These are phyloP conservation scores for Fulica atra DNA, from an alignment of 2,113 vertebrate genomes.

Conservation along the genomic window DNA sequence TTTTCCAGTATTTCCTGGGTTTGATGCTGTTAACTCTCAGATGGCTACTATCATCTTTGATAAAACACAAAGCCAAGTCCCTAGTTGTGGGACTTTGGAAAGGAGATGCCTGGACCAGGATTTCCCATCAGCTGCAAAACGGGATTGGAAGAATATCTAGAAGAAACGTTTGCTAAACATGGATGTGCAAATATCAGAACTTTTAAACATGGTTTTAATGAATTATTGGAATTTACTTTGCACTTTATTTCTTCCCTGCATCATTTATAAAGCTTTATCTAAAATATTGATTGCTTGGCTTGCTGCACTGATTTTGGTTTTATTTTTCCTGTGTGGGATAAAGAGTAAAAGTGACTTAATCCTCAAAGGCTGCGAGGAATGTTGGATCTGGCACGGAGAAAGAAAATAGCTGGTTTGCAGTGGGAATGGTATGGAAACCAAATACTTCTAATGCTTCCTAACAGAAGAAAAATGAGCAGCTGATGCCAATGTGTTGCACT, in stretches of 20 bases:
- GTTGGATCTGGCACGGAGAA: conserved; percentile 50
- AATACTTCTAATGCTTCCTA: conserved; percentile 55
- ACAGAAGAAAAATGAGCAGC: conserved; percentile 36
- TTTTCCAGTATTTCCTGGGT: background rate
- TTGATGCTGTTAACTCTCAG: background rate
- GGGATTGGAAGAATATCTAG: background rate
- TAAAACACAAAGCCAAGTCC: background rate
- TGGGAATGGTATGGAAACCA: conserved; percentile 56
- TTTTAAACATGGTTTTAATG: background rate
- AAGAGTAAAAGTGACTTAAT: conserved; percentile 60
- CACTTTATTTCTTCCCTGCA: background rate
- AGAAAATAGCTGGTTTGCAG: conserved; percentile 51
- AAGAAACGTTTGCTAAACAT: background rate
- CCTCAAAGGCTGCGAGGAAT: conserved; percentile 40
- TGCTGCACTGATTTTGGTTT: background rate
- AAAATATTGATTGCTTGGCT: conserved; percentile 32
- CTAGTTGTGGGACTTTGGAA: background rate
- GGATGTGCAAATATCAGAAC: background rate
- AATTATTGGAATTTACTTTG: background rate
- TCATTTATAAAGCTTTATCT: background rate
- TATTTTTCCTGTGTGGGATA: conserved; percentile 42
- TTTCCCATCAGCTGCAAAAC: background rate
- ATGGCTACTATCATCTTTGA: background rate
- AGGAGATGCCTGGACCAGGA: background rate
- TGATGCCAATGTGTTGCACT: conserved; percentile 5